Conservation (phyloP, 2,113 vertebrate genomes). For the Brienomyrus brachyistius region DNA sequence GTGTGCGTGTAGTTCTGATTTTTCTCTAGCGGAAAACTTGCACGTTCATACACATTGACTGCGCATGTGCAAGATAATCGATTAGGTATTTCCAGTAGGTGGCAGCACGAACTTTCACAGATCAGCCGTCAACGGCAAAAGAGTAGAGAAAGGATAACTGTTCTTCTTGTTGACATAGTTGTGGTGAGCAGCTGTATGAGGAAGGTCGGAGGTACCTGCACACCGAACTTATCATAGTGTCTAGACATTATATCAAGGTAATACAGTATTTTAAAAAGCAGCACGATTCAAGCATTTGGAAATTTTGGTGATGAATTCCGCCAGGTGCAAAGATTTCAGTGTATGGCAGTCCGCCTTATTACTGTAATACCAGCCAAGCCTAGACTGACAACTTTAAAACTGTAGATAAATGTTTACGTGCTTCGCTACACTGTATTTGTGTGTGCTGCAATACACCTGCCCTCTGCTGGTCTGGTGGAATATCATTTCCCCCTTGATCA, state of each 20-base stretch:
- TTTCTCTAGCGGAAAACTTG: neutral
- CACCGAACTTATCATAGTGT: too few relatives aligned
- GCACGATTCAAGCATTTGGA: neutral
- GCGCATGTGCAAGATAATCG: too few relatives aligned
- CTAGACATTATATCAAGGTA: neutral
- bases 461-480: too few relatives aligned
- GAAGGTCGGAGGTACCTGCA: too few relatives aligned
- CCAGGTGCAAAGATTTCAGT: neutral
- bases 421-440: neutral
- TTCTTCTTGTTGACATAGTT: neutral
- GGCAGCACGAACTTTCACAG: neutral
- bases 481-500: neutral
- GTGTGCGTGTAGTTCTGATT: too few relatives aligned
- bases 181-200: too few relatives aligned
- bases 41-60: neutral
- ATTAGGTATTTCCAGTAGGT: neutral
- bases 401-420: neutral
- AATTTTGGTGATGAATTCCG: neutral
- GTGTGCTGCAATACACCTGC: neutral
- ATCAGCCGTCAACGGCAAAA: neutral
- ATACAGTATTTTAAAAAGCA: neutral
- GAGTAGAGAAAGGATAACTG: neutral
- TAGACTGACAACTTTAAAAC: neutral
- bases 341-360: neutral
- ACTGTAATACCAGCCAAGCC: neutral